A percentile compares a stretch with the other conserved stretches of the same genome.
phyloP scores from a whole-genome alignment of 2,888 invertebrate genomes.

The Hemicrepidius hirtus region DNA sequence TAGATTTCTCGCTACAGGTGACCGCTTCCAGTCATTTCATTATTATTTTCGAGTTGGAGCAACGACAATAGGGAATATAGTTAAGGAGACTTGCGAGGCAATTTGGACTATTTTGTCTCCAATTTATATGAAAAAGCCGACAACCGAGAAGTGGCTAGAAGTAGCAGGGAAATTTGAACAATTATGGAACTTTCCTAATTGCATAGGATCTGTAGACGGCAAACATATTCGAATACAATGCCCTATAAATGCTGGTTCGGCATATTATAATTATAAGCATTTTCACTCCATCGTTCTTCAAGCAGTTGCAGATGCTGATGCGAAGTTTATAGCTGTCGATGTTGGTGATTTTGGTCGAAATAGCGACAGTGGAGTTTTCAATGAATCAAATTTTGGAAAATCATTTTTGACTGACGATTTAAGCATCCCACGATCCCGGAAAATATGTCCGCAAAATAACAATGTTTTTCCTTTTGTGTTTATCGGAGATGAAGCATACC shows the following conservation, averaged over 20 bases:
- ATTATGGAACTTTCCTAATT: slow-evolving; percentile 26
- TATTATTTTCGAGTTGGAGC: slow-evolving; percentile 28
- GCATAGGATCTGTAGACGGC: slow-evolving; percentile 1
- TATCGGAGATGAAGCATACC: too few species aligned
- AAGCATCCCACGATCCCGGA: too few species aligned
- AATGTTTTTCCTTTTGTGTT: too few species aligned
- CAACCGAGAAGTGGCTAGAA: slow-evolving; percentile 22
- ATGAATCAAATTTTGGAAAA: slow-evolving; percentile 18
- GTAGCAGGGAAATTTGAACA: not conserved
- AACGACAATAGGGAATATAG: slow-evolving; percentile 29
- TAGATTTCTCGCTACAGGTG: slow-evolving; percentile 36
- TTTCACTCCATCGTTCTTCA: too few species aligned
- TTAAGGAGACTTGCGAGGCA: slow-evolving; percentile 21
- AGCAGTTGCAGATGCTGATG: slow-evolving; percentile 26
- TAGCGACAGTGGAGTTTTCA: too few species aligned
- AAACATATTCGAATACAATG: not conserved
- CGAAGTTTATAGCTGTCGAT: too few species aligned
- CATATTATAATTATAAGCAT: too few species aligned
- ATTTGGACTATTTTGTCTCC: slow-evolving; percentile 23
- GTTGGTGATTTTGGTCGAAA: slow-evolving; percentile 14
- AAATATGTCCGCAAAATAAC: too few species aligned
- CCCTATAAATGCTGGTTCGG: not conserved
- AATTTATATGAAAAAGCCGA: slow-evolving; percentile 4
- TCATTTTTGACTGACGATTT: not conserved
- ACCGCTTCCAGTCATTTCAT: slow-evolving; percentile 19